phyloP scores from a whole-genome alignment of 2,888 invertebrate genomes.

The Scotopteryx bipunctaria region DNA sequence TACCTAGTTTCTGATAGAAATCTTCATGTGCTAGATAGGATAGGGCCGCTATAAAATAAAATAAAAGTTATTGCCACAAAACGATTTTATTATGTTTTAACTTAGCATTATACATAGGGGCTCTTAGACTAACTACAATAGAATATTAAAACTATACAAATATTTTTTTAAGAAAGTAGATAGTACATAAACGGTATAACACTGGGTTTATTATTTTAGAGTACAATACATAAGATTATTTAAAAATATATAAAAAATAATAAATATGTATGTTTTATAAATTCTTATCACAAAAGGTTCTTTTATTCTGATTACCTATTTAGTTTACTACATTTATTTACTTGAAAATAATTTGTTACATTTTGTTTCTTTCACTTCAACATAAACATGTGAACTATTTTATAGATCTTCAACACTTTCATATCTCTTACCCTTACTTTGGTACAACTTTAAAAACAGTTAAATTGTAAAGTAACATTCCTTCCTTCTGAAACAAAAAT shows the following conservation, averaged over 20 bases:
- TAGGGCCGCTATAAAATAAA: background rate
- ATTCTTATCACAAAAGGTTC: conserved; percentile 16
- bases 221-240: too few relatives aligned
- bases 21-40: too few relatives aligned
- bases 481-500: background rate
- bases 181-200: conserved; percentile 15
- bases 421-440: background rate
- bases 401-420: background rate
- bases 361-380: background rate
- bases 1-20: too few relatives aligned
- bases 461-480: background rate
- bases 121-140: conserved; percentile 8
- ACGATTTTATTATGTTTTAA: conserved; percentile 48
- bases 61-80: conserved; percentile 43
- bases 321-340: conserved; percentile 4
- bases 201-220: conserved; percentile 8
- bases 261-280: conserved; percentile 5
- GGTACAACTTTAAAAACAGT: background rate
- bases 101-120: conserved; percentile 21
- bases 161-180: conserved; percentile 2
- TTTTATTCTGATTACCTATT: conserved; percentile 9
- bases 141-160: conserved; percentile 12
- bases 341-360: background rate
- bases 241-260: conserved; percentile 7
- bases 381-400: background rate